Evolutionary conservation across 2,888 invertebrate species (phyloP).

Genomic region (Erannis defoliaria): DNA sequence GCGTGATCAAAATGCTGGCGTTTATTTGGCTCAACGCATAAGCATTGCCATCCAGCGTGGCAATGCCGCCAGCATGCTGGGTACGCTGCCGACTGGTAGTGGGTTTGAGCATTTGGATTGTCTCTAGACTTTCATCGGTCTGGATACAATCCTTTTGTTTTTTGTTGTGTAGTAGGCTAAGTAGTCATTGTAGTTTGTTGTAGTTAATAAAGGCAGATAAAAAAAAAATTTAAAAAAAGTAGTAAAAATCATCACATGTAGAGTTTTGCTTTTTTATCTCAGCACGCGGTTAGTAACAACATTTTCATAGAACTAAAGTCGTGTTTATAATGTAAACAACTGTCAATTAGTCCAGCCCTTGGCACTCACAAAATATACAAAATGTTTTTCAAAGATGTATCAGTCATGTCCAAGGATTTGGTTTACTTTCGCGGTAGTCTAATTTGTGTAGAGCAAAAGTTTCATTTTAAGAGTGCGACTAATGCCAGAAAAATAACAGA

Average conservation of each 20-base stretch:
- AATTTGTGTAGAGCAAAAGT: slow-evolving; percentile 9
- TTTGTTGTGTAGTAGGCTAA: too few species aligned
- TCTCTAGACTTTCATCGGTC: too few species aligned
- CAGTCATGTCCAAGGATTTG: slow-evolving; percentile 12
- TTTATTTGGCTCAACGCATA: too few species aligned
- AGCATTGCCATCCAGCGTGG: too few species aligned
- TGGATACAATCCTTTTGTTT: too few species aligned
- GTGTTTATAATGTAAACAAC: slow-evolving; percentile 35
- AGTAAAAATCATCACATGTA: background rate
- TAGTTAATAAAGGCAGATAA: too few species aligned
- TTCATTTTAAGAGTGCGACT: background rate
- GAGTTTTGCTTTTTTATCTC: background rate
- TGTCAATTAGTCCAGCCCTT: slow-evolving; percentile 27
- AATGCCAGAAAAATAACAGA: background rate
- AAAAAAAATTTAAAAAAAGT: background rate
- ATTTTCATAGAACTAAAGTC: slow-evolving; percentile 9
- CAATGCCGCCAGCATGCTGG: too few species aligned
- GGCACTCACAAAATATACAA: slow-evolving; percentile 17
- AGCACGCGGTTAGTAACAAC: background rate
- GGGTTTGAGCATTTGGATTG: too few species aligned
- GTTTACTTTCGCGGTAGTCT: slow-evolving; percentile 3
- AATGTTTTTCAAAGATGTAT: slow-evolving; percentile 17
- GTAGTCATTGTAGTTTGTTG: too few species aligned
- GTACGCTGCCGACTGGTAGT: too few species aligned
- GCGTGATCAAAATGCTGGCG: too few species aligned